Evolutionary conservation across 2,113 vertebrate genomes (phyloP).

Genomic region (Oncorhynchus clarkii): DNA sequence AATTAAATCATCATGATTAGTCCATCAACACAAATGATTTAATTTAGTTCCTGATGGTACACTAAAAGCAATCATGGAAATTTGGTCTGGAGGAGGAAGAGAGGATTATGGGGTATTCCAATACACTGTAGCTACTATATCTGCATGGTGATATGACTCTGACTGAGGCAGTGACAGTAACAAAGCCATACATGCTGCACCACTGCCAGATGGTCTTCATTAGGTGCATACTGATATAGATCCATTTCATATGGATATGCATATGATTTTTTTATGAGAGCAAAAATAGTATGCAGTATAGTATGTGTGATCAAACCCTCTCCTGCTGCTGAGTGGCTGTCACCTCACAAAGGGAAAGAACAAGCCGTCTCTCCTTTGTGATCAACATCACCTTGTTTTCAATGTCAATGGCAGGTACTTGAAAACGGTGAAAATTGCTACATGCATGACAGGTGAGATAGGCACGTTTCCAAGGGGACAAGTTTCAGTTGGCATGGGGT

Average conservation of each 20-base stretch:
- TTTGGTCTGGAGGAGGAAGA: slow-evolving; percentile 6
- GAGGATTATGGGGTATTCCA: not conserved
- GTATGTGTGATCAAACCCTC: not conserved
- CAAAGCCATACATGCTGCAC: not conserved
- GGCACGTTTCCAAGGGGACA: not conserved
- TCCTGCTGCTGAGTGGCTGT: not conserved
- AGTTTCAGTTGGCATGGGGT: slow-evolving; percentile 17
- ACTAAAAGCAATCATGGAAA: slow-evolving; percentile 20
- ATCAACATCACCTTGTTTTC: not conserved
- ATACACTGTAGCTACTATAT: not conserved
- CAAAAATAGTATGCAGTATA: not conserved
- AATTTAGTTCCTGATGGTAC: slow-evolving; percentile 1
- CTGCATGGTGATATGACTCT: not conserved
- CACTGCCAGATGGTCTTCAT: not conserved
- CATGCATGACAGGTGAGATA: not conserved
- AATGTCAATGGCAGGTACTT: not conserved
- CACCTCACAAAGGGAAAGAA: not conserved
- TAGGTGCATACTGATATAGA: not conserved
- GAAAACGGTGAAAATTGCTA: not conserved
- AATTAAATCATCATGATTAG: slow-evolving; percentile 29
- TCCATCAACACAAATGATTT: slow-evolving; percentile 19
- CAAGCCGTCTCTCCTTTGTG: not conserved
- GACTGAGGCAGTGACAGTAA: not conserved
- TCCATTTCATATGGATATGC: not conserved
- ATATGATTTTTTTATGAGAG: not conserved